Evolutionary conservation across 2,113 vertebrate genomes (phyloP).

Genomic region (Centropristis striata): DNA sequence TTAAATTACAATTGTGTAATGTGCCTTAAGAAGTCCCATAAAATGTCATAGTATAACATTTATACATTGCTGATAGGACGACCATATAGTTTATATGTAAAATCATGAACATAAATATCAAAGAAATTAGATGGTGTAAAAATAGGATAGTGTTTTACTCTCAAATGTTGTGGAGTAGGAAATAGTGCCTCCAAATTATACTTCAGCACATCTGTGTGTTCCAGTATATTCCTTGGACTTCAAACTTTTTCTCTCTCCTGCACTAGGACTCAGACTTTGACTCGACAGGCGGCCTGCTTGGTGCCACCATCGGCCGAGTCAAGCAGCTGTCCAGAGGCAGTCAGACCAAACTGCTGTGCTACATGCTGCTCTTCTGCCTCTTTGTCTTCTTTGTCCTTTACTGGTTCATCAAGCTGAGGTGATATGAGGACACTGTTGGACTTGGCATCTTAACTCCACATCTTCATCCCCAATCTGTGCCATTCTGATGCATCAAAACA

Average conservation of each 20-base stretch:
- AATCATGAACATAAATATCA: too few relatives aligned
- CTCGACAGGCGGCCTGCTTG: constrained; percentile 93
- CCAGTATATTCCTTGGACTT: background rate
- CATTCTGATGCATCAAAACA: constrained; percentile 26
- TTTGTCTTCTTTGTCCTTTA: constrained; percentile 98
- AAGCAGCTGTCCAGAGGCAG: constrained; percentile 95
- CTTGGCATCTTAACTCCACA: constrained; percentile 1
- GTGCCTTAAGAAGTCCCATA: too few relatives aligned
- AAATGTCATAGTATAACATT: too few relatives aligned
- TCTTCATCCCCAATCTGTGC: constrained; percentile 38
- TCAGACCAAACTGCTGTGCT: constrained; percentile 94
- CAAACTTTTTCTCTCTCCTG: background rate
- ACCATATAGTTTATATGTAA: too few relatives aligned
- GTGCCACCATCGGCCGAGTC: constrained; percentile 93
- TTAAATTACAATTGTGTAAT: too few relatives aligned
- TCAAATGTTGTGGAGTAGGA: background rate
- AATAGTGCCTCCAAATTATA: background rate
- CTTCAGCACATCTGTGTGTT: background rate
- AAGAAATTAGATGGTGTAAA: too few relatives aligned
- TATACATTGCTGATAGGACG: too few relatives aligned
- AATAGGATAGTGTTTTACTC: too few relatives aligned
- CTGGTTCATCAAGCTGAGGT: constrained; percentile 93
- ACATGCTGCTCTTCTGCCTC: constrained; percentile 94
- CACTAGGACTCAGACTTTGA: constrained; percentile 95
- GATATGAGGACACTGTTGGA: constrained; percentile 58